These are phyloP conservation scores for Polypedilum pembai DNA, from an alignment of 1,140 invertebrate genomes.

Conservation along the genomic window DNA sequence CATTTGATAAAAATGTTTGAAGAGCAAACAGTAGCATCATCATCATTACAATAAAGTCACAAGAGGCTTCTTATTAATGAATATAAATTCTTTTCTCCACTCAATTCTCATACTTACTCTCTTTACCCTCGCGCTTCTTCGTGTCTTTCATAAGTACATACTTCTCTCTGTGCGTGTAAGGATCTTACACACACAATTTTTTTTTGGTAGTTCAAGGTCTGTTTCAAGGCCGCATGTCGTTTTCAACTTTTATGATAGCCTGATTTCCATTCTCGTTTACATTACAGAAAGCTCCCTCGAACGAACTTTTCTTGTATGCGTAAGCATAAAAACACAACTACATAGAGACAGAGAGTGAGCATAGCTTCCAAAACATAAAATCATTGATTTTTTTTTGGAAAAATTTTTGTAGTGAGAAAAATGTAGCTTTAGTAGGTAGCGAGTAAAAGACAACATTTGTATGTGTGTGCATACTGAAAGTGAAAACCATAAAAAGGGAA, in stretches of 20 bases:
- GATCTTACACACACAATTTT: too few species aligned
- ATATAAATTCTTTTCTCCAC: too few species aligned
- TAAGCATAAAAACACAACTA: background rate
- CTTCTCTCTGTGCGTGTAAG: background rate
- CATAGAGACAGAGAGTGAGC: background rate
- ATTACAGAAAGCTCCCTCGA: background rate
- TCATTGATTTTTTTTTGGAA: background rate
- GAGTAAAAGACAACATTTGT: background rate
- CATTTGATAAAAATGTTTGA: background rate
- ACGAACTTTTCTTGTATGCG: background rate
- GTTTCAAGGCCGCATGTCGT: background rate
- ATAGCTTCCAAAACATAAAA: background rate
- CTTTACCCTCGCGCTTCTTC: background rate
- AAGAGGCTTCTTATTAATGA: background rate
- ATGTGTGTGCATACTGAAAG: background rate
- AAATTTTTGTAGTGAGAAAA: constrained; percentile 1
- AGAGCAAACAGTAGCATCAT: background rate
- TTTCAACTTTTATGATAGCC: background rate
- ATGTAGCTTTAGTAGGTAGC: background rate
- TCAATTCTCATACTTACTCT: background rate
- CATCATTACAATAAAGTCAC: background rate
- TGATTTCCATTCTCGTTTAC: background rate
- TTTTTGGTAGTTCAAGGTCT: constrained; percentile 12
- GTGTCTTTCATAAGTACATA: background rate
- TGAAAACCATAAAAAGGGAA: constrained; percentile 13